Conservation (phyloP, 2,113 vertebrate species). For the Steatornis caripensis region DNA sequence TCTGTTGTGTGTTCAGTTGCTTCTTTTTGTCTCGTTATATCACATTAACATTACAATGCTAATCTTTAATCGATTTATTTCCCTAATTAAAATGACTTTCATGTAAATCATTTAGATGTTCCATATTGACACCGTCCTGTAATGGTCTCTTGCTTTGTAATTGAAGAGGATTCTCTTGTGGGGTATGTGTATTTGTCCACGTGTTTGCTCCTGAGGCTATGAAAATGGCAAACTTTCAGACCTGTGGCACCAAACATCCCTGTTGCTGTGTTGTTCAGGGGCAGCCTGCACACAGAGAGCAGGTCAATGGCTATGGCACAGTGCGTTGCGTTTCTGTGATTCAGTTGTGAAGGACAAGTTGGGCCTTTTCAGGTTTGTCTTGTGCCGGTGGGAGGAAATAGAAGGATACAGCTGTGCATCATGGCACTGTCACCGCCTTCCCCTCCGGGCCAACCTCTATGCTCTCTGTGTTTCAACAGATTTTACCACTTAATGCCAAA, state of each 20-base stretch:
- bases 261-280: not conserved
- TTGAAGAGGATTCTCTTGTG: not conserved
- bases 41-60: not conserved
- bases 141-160: not conserved
- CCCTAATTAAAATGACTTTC: not conserved
- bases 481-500: not conserved
- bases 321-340: not conserved
- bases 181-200: not conserved
- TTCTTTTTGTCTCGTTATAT: not conserved
- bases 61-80: not conserved
- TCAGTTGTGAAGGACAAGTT: not conserved
- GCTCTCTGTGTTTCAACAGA: not conserved
- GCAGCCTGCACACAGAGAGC: not conserved
- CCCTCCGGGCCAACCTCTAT: not conserved
- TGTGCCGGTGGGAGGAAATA: not conserved
- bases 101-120: slow-evolving; percentile 11
- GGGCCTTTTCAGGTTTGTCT: not conserved
- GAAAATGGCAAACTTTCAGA: not conserved
- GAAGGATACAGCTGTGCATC: not conserved
- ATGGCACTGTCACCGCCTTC: not conserved
- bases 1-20: not conserved
- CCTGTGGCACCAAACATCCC: not conserved
- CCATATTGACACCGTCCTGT: not conserved
- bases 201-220: not conserved
- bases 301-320: not conserved